These are phyloP conservation scores for Tribolium castaneum DNA, from an alignment of 1,140 invertebrate species.

Conservation along the genomic window DNA sequence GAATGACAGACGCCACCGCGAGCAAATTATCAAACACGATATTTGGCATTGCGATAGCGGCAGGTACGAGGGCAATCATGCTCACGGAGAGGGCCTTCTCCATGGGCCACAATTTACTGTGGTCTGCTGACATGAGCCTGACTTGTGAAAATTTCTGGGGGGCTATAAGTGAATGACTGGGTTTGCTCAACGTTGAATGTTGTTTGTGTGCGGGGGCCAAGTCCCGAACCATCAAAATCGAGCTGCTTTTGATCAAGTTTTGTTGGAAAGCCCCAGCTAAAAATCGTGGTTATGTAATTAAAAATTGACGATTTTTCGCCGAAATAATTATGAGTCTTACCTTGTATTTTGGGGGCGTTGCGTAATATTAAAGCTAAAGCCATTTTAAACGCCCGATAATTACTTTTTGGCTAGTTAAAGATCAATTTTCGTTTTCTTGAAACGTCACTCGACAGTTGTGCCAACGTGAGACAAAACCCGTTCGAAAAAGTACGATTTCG, in stretches of 20 bases:
- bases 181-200: not conserved
- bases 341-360: conserved; percentile 20
- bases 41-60: conserved; percentile 71
- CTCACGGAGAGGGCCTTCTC: conserved; percentile 72
- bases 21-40: conserved; percentile 73
- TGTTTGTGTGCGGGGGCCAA: not conserved
- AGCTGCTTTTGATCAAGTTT: not conserved
- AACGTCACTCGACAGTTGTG: no score
- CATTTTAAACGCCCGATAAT: not conserved
- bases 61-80: conserved; percentile 74
- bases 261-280: not conserved
- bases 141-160: not conserved
- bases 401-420: no score
- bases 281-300: conserved; percentile 18
- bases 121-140: conserved; percentile 56
- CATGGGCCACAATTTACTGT: conserved; percentile 70
- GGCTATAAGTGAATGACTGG: not conserved
- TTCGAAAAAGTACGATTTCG: no score
- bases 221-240: not conserved
- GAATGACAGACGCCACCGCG: conserved; percentile 73
- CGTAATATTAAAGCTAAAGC: conserved; percentile 33
- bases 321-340: not conserved
- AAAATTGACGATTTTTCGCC: not conserved
- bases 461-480: no score
- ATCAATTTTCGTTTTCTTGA: no score